These are phyloP conservation scores for Magallana ariakensis DNA, from an alignment of 1,140 invertebrate genomes.

Conservation along the genomic window DNA sequence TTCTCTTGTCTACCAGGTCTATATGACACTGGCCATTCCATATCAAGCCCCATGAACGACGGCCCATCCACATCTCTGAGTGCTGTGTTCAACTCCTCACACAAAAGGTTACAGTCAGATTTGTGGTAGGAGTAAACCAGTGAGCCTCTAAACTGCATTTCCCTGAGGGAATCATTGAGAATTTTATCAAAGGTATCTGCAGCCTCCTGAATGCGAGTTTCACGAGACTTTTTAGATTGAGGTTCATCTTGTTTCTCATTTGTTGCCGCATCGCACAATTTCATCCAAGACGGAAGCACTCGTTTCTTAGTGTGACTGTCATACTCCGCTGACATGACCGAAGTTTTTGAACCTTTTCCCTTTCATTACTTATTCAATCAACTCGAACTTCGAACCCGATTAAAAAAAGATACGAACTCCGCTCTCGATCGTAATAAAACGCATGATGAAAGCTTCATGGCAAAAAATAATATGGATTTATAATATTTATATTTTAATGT, in stretches of 20 bases:
- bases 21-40: slow-evolving; percentile 67
- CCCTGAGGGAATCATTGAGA: slow-evolving; percentile 51
- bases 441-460: no score
- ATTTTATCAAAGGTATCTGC: slow-evolving; percentile 47
- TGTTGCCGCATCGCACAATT: slow-evolving; percentile 39
- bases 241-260: background rate
- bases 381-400: no score
- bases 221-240: slow-evolving; percentile 33
- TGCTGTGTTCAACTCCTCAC: slow-evolving; percentile 60
- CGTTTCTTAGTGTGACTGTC: slow-evolving; percentile 42
- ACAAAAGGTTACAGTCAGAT: slow-evolving; percentile 63
- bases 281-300: slow-evolving; percentile 48
- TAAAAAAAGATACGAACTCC: no score
- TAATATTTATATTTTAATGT: no score
- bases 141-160: slow-evolving; percentile 57
- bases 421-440: no score
- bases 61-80: slow-evolving; percentile 27
- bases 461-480: no score
- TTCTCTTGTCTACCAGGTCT: slow-evolving; percentile 59
- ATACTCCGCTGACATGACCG: no score
- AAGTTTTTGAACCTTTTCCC: no score
- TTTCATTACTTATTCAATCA: no score
- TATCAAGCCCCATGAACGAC: slow-evolving; percentile 63
- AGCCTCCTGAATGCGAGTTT: slow-evolving; percentile 33
- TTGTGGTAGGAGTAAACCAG: slow-evolving; percentile 61